Evolutionary conservation across 1,140 invertebrate genomes (phyloP), one percentile per base, ranked within the genome.

Genomic region (Nixonia krombeini): DNA sequence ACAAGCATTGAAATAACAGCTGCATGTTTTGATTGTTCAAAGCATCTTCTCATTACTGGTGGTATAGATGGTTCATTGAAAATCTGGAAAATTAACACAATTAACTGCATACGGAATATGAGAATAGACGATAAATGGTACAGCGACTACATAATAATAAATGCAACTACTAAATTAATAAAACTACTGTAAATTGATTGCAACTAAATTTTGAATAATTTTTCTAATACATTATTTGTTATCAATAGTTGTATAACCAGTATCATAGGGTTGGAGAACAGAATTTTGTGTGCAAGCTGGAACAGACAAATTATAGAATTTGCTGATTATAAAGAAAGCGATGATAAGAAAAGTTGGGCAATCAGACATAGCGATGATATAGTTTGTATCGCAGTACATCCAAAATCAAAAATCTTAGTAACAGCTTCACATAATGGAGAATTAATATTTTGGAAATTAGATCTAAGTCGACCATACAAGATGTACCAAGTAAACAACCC

Each of bases 61-160:
- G 91, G 89, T 0, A 86, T 88, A 35, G 87, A 92, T 76, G 91
- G 91, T 21, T 86, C 87, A 1, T 76, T 92, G 1, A 90, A 90
- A 86, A 88, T 93, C 4, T 94, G 93, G 93, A 92, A 93, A 75
- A 93, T 93, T 67, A 93, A 92, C 73, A 90, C 90, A 16, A 91
- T 91, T 0, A 85, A 86, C 0, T 92, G 91, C 66, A 72, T 93
- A 18, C 80, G 89, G 49, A 87, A 86, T 18, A 88, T 92, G 89
- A 75, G 78, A 17, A 88, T 90, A 13, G 87, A 89, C 51, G 74
- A 85, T 37, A 87, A 88, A 18, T 70, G 71, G 79, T 80, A 72
- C 3, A 26, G 12, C n/a, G n/a, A n/a, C n/a, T n/a, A n/a, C n/a
- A n/a, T 25, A 1, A 38, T 40, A 10, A 23, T 18, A 49, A 53